A percentile compares a stretch with the other conserved stretches of the same genome.
Conservation (phyloP, 2,113 vertebrate genomes). For the Bufo gargarizans region DNA sequence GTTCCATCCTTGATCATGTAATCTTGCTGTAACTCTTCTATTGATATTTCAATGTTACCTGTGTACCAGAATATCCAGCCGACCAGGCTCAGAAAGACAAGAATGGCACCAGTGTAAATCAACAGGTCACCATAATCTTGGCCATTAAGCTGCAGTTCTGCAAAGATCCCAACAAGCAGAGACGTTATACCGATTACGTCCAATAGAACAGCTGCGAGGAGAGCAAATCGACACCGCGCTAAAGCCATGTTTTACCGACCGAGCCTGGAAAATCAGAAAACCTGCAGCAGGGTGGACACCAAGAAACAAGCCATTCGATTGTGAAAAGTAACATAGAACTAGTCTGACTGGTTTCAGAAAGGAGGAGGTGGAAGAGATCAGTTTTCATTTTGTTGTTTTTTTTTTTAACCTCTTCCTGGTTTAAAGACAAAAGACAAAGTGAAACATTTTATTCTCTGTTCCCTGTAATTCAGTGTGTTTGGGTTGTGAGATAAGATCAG, state of each 20-base stretch:
- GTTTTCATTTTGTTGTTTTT: conserved; percentile 20
- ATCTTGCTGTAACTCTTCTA: conserved; percentile 69
- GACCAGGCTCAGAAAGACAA: conserved; percentile 81
- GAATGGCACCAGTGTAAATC: conserved; percentile 83
- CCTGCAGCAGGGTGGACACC: neutral
- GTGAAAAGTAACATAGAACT: conserved; percentile 26
- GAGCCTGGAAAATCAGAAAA: no score
- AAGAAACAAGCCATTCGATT: neutral
- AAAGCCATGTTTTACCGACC: conserved; percentile 62
- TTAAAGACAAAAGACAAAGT: neutral
- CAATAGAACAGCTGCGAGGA: conserved; percentile 81
- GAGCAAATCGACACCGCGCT: conserved; percentile 80
- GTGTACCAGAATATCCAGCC: conserved; percentile 94
- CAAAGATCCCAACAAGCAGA: conserved; percentile 84
- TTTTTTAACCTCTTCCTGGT: conserved; percentile 46
- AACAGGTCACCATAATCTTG: conserved; percentile 85
- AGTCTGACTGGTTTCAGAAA: conserved; percentile 49
- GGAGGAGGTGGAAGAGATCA: conserved; percentile 39
- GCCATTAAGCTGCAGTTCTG: conserved; percentile 77
- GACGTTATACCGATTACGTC: conserved; percentile 78
- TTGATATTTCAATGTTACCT: conserved; percentile 83
- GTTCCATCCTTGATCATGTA: conserved; percentile 66
- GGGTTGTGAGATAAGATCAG: no score
- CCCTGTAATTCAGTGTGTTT: no score
- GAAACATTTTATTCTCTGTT: no score